Percentiles rank a stretch among this genome's conserved stretches.
phyloP scores from a whole-genome alignment of 2,888 invertebrate genomes.

The Dynastes grantii region DNA sequence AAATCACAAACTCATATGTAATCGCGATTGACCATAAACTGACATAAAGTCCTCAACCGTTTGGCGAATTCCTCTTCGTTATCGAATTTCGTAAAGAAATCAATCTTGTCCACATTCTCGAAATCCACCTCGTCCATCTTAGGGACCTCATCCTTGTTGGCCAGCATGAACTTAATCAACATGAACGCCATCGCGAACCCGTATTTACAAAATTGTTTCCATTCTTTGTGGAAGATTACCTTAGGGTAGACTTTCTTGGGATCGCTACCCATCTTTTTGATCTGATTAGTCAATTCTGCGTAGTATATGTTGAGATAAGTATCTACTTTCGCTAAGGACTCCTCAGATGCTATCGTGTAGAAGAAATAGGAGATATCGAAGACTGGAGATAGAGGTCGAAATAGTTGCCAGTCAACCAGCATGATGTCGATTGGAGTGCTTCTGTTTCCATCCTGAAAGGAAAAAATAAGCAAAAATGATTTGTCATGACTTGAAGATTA shows the following conservation, averaged over 20 bases:
- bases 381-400: conserved; percentile 8
- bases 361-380: conserved; percentile 39
- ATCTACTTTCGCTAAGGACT: conserved; percentile 9
- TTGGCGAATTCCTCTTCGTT: conserved; percentile 19
- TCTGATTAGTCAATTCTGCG: neutral
- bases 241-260: conserved; percentile 20
- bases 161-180: conserved; percentile 26
- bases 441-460: conserved; percentile 45
- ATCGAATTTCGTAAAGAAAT: conserved; percentile 8
- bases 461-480: neutral
- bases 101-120: neutral
- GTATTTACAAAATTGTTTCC: conserved; percentile 34
- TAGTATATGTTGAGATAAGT: conserved; percentile 26
- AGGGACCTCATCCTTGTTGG: conserved; percentile 14
- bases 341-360: conserved; percentile 28
- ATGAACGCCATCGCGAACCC: conserved; percentile 33
- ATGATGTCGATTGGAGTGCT: conserved; percentile 21
- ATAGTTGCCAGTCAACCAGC: conserved; percentile 32
- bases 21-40: conserved; percentile 18
- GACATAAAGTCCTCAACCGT: conserved; percentile 6
- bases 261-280: conserved; percentile 23
- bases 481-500: no score
- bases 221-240: conserved; percentile 27
- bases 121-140: conserved; percentile 18
- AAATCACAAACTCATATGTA: conserved; percentile 19